These are phyloP conservation scores for Tetramorium parvispinum DNA, from an alignment of 1,140 invertebrate genomes.

Conservation along the genomic window DNA sequence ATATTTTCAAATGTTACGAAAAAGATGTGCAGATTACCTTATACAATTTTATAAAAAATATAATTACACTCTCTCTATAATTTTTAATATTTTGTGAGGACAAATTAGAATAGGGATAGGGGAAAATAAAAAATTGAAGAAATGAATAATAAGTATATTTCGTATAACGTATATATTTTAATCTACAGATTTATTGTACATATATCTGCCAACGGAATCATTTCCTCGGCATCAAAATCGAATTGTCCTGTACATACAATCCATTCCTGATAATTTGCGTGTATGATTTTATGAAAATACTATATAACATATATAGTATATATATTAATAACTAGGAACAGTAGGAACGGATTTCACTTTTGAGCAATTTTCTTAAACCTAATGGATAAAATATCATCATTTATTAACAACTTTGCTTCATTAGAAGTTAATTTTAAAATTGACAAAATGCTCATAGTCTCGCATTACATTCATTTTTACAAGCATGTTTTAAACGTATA, in stretches of 20 bases:
- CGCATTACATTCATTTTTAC: background rate
- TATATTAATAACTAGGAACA: constrained; percentile 65
- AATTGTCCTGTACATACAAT: constrained; percentile 14
- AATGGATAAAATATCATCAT: background rate
- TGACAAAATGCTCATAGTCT: background rate
- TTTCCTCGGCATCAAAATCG: background rate
- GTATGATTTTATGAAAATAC: constrained; percentile 19
- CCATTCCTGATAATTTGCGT: background rate
- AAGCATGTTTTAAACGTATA: background rate
- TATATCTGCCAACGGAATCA: background rate
- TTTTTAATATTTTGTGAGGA: background rate
- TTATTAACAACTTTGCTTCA: background rate
- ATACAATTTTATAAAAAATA: background rate
- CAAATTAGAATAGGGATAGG: background rate
- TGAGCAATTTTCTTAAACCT: constrained; percentile 62
- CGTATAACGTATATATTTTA: background rate
- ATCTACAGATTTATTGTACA: background rate
- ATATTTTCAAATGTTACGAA: background rate
- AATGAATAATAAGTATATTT: background rate
- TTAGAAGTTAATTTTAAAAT: constrained; percentile 5
- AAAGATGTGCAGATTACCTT: background rate
- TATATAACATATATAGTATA: constrained; percentile 37
- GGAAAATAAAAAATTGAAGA: background rate
- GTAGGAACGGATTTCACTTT: constrained; percentile 68
- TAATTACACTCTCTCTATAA: background rate